A percentile compares a stretch with the other conserved stretches of the same genome.
Conservation (phyloP, 2,113 vertebrate genomes). For the Centropus bengalensis region DNA sequence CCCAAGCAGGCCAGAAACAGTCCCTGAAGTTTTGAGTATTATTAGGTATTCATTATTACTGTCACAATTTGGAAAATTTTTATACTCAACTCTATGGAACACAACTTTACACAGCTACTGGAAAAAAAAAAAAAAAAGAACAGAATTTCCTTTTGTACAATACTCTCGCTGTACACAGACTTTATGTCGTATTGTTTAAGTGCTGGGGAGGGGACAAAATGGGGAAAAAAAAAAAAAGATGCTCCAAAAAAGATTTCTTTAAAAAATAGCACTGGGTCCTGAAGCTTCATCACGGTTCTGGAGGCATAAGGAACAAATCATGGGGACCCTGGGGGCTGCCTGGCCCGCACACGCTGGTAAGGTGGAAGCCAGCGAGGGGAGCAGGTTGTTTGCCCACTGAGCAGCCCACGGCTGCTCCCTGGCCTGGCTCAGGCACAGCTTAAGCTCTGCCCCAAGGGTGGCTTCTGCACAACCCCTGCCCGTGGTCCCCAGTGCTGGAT, state of each 20-base stretch:
- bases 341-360: neutral
- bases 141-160: constrained; percentile 77
- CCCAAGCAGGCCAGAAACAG: constrained; percentile 82
- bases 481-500: neutral
- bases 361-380: neutral
- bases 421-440: neutral
- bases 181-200: constrained; percentile 86
- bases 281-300: constrained; percentile 23
- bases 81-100: constrained; percentile 74
- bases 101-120: constrained; percentile 73
- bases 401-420: neutral
- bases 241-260: neutral
- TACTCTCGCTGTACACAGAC: constrained; percentile 88
- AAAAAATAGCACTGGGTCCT: constrained; percentile 29
- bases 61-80: constrained; percentile 87
- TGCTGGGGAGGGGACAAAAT: constrained; percentile 77
- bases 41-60: constrained; percentile 80
- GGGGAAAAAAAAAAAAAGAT: neutral
- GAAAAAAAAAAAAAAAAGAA: constrained; percentile 20
- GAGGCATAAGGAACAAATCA: constrained; percentile 30
- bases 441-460: neutral
- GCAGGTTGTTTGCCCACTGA: neutral
- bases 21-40: constrained; percentile 96
- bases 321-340: neutral
- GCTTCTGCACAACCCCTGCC: neutral